Conservation (phyloP, 1,140 invertebrate genomes). For the Drosophila aff. region DNA sequence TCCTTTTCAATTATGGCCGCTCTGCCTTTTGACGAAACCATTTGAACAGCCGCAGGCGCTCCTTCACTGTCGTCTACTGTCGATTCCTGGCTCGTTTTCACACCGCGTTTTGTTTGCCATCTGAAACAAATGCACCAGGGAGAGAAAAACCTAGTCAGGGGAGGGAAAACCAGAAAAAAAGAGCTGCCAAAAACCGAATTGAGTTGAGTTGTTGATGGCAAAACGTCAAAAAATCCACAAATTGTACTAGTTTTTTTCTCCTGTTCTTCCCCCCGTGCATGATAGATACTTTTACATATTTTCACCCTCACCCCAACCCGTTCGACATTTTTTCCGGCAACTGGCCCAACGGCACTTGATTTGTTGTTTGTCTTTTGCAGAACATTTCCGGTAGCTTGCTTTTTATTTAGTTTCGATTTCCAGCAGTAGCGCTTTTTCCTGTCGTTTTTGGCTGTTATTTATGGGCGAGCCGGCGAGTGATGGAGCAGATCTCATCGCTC, state of each 20-base stretch:
- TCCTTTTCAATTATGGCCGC: slow-evolving; percentile 76
- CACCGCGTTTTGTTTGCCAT: slow-evolving; percentile 73
- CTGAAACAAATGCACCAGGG: slow-evolving; percentile 61
- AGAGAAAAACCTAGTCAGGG: neutral
- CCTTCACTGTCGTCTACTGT: slow-evolving; percentile 25
- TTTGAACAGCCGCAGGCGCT: slow-evolving; percentile 20
- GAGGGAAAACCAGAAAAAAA: neutral
- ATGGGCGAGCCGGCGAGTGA: slow-evolving; percentile 37
- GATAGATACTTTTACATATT: slow-evolving; percentile 82
- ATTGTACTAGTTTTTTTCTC: slow-evolving; percentile 47
- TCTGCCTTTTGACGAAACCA: slow-evolving; percentile 25
- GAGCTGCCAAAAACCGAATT: slow-evolving; percentile 58
- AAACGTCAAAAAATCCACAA: slow-evolving; percentile 66
- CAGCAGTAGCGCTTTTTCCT: neutral
- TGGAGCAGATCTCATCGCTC: slow-evolving; percentile 37
- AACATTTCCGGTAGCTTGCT: slow-evolving; percentile 63
- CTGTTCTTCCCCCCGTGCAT: slow-evolving; percentile 65
- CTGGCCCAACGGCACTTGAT: slow-evolving; percentile 76
- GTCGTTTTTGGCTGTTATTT: slow-evolving; percentile 62
- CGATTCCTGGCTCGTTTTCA: slow-evolving; percentile 71
- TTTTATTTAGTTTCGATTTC: slow-evolving; percentile 73
- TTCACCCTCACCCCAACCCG: slow-evolving; percentile 33
- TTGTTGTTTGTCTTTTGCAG: slow-evolving; percentile 81
- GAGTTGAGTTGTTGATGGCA: slow-evolving; percentile 63
- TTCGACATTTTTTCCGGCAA: slow-evolving; percentile 52